phyloP scores from a whole-genome alignment of 2,888 invertebrate species.

The Eupithecia insigniata region DNA sequence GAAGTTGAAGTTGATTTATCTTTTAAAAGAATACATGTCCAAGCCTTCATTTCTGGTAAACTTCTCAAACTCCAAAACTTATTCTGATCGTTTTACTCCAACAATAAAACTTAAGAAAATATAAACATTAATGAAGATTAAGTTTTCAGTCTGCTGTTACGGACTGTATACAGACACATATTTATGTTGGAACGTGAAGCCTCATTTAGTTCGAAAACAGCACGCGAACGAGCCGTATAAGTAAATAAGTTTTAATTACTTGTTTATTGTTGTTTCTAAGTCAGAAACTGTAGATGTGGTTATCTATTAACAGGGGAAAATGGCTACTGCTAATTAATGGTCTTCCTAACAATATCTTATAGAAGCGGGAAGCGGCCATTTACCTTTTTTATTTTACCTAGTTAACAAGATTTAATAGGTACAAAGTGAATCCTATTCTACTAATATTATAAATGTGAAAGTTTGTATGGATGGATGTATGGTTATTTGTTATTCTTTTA shows the following conservation, averaged over 20 bases:
- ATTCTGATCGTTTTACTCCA: constrained; percentile 3
- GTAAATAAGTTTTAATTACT: constrained; percentile 71
- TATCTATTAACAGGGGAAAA: constrained; percentile 44
- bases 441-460: neutral
- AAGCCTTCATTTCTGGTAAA: neutral
- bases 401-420: too few relatives aligned
- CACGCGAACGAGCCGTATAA: constrained; percentile 66
- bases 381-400: neutral
- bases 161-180: constrained; percentile 48
- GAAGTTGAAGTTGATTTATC: too few relatives aligned
- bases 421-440: too few relatives aligned
- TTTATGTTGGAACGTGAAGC: constrained; percentile 60
- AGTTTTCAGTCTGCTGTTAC: constrained; percentile 43
- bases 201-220: constrained; percentile 60
- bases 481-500: too few relatives aligned
- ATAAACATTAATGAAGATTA: constrained; percentile 45
- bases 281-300: constrained; percentile 49
- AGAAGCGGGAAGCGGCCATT: neutral
- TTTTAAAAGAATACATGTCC: too few relatives aligned
- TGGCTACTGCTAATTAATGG: constrained; percentile 32
- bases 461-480: too few relatives aligned
- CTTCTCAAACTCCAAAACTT: neutral
- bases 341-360: constrained; percentile 16
- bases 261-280: constrained; percentile 60
- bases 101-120: constrained; percentile 30